Evolutionary conservation across 2,888 invertebrate species (phyloP), one percentile per base, ranked within the genome.

Genomic region (Drosophila demipolita): DNA sequence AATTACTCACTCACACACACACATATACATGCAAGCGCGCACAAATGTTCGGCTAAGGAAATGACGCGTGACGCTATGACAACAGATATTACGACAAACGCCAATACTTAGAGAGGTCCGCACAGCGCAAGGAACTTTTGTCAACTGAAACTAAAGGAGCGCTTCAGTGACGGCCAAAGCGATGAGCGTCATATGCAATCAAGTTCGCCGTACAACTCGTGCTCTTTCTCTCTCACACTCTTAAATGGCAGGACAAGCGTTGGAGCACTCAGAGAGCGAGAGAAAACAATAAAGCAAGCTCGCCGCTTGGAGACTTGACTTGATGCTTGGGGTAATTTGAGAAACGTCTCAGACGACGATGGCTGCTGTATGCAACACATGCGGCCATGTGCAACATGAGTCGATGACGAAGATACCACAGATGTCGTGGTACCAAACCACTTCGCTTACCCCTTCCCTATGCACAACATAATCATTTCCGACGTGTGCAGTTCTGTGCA

Each of bases 81-180:
- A 55, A 79, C 65, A 59, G 62, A 57, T 15, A 70, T 75, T 74
- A 69, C 71, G 71, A 79, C 36, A 69, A 57, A 53, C 59, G 55
- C 33, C 29, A 57, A 66, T 45, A 66, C 73, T 69, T 67, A 52
- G 20, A 52, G 66, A 75, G 58, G 77, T 89, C 85, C 82, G 82
- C 61, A 70, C 75, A 71, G 82, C 71, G 60, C 89, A 83, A 87
- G 83, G 90, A 88, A 88, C 75, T 87, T 88, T 90, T 86, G 86
- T 83, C 76, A 78, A 87, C 83, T 85, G 67, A 87, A 72, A 69
- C 58, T 57, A 23, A 67, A 83, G 87, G 81, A 89, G 75, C 81
- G 70, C 42, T 66, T 61, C 63, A 53, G 60, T 50, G 29, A 20
- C 53, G 49, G 45, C 54, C 54, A 55, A 64, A 66, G 72, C 83